Percentiles rank a stretch among this genome's conserved stretches.
Evolutionary conservation across 2,113 vertebrate species (phyloP).

Genomic region (Chaenogobius annularis): DNA sequence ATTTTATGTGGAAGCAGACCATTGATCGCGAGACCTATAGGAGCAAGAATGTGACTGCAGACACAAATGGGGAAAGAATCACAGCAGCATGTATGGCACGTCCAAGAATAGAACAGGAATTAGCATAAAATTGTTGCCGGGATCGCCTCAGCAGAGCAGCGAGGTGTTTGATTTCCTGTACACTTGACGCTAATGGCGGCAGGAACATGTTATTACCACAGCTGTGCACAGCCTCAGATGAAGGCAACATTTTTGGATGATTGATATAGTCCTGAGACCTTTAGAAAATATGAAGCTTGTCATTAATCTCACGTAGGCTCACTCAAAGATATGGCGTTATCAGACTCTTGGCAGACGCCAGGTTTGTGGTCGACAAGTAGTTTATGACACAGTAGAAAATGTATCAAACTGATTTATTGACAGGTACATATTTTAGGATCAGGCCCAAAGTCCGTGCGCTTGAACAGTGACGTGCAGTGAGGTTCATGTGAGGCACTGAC

Average conservation of each 20-base stretch:
- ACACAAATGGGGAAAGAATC: background rate
- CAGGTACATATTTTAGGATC: too few relatives aligned
- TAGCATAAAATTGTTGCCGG: constrained; percentile 35
- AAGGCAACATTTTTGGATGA: constrained; percentile 17
- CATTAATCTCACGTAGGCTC: background rate
- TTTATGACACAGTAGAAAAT: background rate
- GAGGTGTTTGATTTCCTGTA: constrained; percentile 17
- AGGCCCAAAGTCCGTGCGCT: too few relatives aligned
- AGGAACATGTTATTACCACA: constrained; percentile 6
- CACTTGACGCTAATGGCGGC: constrained; percentile 15
- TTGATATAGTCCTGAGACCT: constrained; percentile 8
- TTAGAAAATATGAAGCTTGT: background rate
- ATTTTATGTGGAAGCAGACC: background rate
- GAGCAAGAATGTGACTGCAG: constrained; percentile 1
- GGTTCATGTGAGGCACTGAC: too few relatives aligned
- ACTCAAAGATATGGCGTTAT: background rate
- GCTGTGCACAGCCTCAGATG: background rate
- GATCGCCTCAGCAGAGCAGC: constrained; percentile 6
- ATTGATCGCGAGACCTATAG: constrained; percentile 13
- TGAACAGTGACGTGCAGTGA: too few relatives aligned
- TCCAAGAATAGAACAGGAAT: constrained; percentile 37
- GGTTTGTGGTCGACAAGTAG: background rate
- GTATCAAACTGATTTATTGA: too few relatives aligned
- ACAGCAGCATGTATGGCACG: constrained; percentile 8
- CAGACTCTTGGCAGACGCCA: background rate